A percentile compares a stretch with the other conserved stretches of the same genome.
These are phyloP conservation scores for Nerophis ophidion DNA, from an alignment of 2,113 vertebrate genomes.

Conservation along the genomic window DNA sequence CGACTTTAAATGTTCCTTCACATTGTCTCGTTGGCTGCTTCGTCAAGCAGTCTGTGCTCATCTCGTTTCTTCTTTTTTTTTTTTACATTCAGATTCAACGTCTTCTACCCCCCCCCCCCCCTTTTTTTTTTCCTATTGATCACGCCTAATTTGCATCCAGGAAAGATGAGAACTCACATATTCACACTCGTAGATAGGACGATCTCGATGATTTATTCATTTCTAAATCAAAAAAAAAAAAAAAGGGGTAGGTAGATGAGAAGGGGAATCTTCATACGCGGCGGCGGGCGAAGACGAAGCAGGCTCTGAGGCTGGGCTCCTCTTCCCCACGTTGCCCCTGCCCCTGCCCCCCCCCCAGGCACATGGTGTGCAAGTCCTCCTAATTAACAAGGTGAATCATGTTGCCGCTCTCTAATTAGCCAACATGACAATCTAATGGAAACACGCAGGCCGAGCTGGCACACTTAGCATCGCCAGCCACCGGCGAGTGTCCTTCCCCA, in stretches of 20 bases:
- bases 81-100: slow-evolving; percentile 60
- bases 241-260: slow-evolving; percentile 90
- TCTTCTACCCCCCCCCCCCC: slow-evolving; percentile 31
- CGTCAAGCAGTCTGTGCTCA: slow-evolving; percentile 60
- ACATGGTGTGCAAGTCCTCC: slow-evolving; percentile 92
- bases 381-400: slow-evolving; percentile 99
- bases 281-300: slow-evolving; percentile 72
- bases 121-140: slow-evolving; percentile 84
- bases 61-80: slow-evolving; percentile 16
- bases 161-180: slow-evolving; percentile 89
- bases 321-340: slow-evolving; percentile 65
- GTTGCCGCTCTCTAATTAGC: slow-evolving; percentile 98
- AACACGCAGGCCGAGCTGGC: slow-evolving; percentile 82
- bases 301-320: slow-evolving; percentile 88
- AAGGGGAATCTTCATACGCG: slow-evolving; percentile 94
- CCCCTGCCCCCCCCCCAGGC: slow-evolving; percentile 79
- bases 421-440: slow-evolving; percentile 97
- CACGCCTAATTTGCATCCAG: slow-evolving; percentile 94
- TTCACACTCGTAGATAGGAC: slow-evolving; percentile 86
- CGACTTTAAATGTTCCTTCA: slow-evolving; percentile 64
- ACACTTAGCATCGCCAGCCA: slow-evolving; percentile 71
- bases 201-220: slow-evolving; percentile 99
- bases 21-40: slow-evolving; percentile 60
- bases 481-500: slow-evolving; percentile 43
- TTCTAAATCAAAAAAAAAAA: slow-evolving; percentile 77